phyloP scores from a whole-genome alignment of 2,797 vertebrate species.

The Macrochelys suwanniensis region DNA sequence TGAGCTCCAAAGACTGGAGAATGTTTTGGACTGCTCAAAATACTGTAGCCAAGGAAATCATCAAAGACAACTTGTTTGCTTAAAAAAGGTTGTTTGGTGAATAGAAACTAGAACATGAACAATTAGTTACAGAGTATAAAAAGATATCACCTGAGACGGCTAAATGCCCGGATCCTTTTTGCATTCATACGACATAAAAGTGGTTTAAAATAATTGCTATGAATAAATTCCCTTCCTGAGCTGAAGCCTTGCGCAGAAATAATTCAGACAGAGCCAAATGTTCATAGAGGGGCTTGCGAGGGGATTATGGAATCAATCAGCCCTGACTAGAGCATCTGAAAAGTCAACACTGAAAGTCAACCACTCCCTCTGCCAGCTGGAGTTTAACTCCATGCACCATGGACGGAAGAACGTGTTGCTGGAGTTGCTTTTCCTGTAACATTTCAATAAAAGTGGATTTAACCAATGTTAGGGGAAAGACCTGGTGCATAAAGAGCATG shows the following conservation, averaged over 20 bases:
- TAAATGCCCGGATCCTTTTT: not conserved
- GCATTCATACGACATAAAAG: not conserved
- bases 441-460: not conserved
- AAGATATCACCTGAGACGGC: fast-evolving
- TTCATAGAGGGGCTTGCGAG: not conserved
- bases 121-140: not conserved
- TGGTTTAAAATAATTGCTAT: fast-evolving
- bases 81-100: not conserved
- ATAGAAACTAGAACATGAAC: not conserved
- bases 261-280: not conserved
- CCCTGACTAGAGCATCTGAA: not conserved
- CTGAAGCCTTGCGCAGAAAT: not conserved
- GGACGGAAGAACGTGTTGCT: not conserved
- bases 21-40: not conserved
- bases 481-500: not conserved
- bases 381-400: not conserved
- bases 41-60: not conserved
- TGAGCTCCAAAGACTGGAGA: not conserved
- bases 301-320: not conserved
- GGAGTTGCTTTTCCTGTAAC: not conserved
- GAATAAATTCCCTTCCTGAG: not conserved
- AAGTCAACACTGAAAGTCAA: not conserved
- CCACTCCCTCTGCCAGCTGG: fast-evolving
- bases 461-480: not conserved
- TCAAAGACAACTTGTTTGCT: not conserved